Conservation (phyloP, 2,888 invertebrate genomes). For the Beris chalybata region DNA sequence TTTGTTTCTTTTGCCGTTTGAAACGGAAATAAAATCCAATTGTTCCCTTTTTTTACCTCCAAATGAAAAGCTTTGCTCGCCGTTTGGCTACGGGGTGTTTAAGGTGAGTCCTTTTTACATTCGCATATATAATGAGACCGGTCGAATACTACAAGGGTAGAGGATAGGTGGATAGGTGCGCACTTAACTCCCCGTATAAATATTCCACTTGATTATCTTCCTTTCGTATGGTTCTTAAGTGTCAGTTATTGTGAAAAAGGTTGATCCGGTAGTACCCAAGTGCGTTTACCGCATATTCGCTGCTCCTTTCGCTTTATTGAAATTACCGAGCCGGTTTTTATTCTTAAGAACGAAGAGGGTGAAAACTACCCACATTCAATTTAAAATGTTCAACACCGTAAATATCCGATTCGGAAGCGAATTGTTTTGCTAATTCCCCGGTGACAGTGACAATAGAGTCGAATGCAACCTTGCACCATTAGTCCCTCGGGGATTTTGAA, state of each 20-base stretch:
- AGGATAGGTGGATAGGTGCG: too few species aligned
- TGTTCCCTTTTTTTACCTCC: too few species aligned
- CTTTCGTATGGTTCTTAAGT: constrained; percentile 23
- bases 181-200: too few species aligned
- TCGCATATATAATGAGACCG: too few species aligned
- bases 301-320: constrained; percentile 24
- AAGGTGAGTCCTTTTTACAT: too few species aligned
- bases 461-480: neutral
- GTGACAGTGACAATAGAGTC: too few species aligned
- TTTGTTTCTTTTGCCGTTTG: too few species aligned
- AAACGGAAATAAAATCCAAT: too few species aligned
- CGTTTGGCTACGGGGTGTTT: too few species aligned
- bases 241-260: constrained; percentile 29
- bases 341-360: constrained; percentile 14
- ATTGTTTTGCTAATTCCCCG: too few species aligned
- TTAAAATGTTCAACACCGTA: constrained; percentile 29
- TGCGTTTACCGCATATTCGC: constrained; percentile 5
- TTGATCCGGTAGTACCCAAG: constrained; percentile 16
- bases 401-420: constrained; percentile 18
- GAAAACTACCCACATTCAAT: constrained; percentile 7
- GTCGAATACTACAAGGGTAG: too few species aligned
- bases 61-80: too few species aligned
- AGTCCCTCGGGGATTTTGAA: neutral
- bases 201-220: constrained; percentile 29
- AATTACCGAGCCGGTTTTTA: constrained; percentile 21